Percentiles rank a stretch among this genome's conserved stretches.
These are phyloP conservation scores for Mesembrinibis cayennensis DNA, from an alignment of 2,113 vertebrate species.

Conservation along the genomic window DNA sequence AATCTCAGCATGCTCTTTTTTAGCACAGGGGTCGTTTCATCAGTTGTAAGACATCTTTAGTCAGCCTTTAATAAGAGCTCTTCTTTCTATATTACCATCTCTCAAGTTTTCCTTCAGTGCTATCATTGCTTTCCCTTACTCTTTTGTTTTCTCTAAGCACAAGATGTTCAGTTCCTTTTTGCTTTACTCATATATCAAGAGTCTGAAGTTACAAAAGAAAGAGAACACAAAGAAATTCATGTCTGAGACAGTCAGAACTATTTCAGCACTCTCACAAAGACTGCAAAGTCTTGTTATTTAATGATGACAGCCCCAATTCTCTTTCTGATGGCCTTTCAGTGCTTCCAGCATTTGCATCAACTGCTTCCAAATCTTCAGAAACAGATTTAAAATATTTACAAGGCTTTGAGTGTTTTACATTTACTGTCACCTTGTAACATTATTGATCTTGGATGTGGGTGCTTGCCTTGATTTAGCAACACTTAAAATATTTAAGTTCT, in stretches of 20 bases:
- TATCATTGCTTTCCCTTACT: background rate
- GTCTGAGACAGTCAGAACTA: background rate
- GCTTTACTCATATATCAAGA: background rate
- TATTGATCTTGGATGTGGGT: background rate
- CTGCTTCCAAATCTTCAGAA: background rate
- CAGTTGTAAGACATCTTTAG: background rate
- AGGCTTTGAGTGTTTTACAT: background rate
- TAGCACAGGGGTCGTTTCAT: background rate
- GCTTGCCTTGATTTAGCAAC: background rate
- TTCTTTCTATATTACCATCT: background rate
- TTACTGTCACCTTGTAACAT: background rate
- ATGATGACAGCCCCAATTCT: background rate
- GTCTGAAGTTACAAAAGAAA: background rate
- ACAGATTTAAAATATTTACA: constrained; percentile 45
- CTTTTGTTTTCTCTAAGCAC: background rate
- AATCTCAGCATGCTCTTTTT: background rate
- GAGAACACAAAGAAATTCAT: background rate
- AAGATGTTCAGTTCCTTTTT: background rate
- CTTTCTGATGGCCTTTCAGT: background rate
- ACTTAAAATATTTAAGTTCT: constrained; percentile 7
- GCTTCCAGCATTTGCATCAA: background rate
- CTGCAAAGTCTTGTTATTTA: background rate
- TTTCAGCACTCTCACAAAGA: background rate
- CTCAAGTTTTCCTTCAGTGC: background rate
- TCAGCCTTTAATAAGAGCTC: background rate